Percentiles rank a stretch among this genome's conserved stretches.
phyloP scores from a whole-genome alignment of 2,888 invertebrate species.

The Margaritifera margaritifera region DNA sequence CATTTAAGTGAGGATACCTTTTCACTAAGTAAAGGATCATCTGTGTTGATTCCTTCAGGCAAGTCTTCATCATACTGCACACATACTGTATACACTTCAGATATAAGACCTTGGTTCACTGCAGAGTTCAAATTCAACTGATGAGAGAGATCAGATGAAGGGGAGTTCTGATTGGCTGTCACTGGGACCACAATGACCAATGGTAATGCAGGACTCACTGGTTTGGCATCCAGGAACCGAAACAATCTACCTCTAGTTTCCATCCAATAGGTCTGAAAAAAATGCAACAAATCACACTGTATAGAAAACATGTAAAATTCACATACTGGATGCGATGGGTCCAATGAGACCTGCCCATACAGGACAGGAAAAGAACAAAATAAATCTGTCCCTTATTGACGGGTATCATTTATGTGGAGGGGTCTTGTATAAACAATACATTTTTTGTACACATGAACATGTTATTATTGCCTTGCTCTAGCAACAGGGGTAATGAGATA shows the following conservation, averaged over 20 bases:
- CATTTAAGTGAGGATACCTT: conserved; percentile 20
- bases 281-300: background rate
- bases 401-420: no score
- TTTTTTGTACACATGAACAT: no score
- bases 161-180: conserved; percentile 26
- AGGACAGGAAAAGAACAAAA: no score
- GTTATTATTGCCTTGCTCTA: no score
- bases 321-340: background rate
- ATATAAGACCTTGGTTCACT: conserved; percentile 39
- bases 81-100: conserved; percentile 37
- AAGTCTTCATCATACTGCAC: conserved; percentile 23
- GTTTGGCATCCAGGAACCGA: conserved; percentile 48
- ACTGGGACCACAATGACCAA: conserved; percentile 56
- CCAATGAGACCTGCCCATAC: background rate
- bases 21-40: conserved; percentile 31
- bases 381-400: no score
- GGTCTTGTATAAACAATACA: no score
- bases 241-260: conserved; percentile 45
- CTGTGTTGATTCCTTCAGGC: conserved; percentile 28
- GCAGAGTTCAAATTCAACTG: conserved; percentile 38
- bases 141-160: conserved; percentile 9
- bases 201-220: conserved; percentile 49
- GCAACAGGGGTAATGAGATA: no score
- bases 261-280: conserved; percentile 48
- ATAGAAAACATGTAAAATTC: background rate